These are phyloP conservation scores for Drosophila suzukii DNA, from an alignment of 1,140 invertebrate genomes.

Conservation along the genomic window DNA sequence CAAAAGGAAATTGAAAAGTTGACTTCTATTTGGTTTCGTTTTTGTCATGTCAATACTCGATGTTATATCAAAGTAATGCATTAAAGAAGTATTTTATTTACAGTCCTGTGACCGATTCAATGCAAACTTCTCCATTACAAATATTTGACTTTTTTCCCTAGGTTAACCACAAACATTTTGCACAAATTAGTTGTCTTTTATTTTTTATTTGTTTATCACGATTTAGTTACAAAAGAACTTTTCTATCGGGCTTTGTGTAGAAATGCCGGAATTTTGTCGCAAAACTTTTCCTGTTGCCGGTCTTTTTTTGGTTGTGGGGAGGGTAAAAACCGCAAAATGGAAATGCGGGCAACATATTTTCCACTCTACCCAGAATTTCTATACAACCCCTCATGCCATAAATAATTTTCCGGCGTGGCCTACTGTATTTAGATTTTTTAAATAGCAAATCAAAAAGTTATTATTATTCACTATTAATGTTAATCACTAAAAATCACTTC, in stretches of 20 bases:
- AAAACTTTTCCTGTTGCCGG: constrained; percentile 9
- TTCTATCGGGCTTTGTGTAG: constrained; percentile 33
- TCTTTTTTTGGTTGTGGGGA: background rate
- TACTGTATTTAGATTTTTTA: background rate
- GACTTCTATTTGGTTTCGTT: no score
- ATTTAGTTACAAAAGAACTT: constrained; percentile 33
- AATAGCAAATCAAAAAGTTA: constrained; percentile 46
- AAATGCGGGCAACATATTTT: constrained; percentile 14
- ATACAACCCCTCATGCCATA: constrained; percentile 20
- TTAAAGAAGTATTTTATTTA: background rate
- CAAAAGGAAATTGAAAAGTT: no score
- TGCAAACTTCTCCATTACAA: constrained; percentile 2
- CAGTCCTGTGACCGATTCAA: background rate
- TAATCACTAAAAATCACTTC: constrained; percentile 16
- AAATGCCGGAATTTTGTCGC: constrained; percentile 10
- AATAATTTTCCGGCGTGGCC: constrained; percentile 42
- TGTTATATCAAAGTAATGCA: background rate
- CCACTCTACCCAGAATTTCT: background rate
- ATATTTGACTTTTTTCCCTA: constrained; percentile 8
- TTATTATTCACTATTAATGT: constrained; percentile 43
- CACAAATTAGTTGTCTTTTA: constrained; percentile 11
- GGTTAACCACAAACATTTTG: constrained; percentile 3
- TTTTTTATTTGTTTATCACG: constrained; percentile 26
- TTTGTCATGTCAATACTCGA: background rate
- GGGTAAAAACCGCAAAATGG: constrained; percentile 12